Evolutionary conservation across 2,888 invertebrate genomes (phyloP).

Genomic region (Lasius fuliginosus): DNA sequence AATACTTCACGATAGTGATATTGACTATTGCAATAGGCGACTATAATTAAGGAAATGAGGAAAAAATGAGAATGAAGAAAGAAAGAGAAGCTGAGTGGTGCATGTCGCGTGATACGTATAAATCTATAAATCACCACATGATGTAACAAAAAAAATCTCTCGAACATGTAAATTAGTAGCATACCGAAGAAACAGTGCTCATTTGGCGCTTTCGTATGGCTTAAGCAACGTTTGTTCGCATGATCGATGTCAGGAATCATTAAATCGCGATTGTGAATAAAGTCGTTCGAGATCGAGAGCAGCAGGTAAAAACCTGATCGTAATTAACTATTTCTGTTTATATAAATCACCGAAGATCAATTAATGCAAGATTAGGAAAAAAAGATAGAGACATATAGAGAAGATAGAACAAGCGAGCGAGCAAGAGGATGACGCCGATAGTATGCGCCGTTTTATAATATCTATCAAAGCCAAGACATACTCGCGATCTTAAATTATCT

Average conservation of each 20-base stretch:
- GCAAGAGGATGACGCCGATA: conserved; percentile 43
- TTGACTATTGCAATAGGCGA: conserved; percentile 33
- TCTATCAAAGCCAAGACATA: conserved; percentile 56
- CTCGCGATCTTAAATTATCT: conserved; percentile 72
- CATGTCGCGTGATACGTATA: not conserved
- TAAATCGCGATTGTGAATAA: conserved; percentile 51
- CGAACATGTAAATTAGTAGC: conserved; percentile 45
- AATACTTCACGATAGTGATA: conserved; percentile 25
- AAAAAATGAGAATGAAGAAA: conserved; percentile 16
- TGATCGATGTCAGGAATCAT: conserved; percentile 46
- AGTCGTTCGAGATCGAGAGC: conserved; percentile 17
- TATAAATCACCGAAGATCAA: conserved; percentile 71
- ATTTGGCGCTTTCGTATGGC: not conserved
- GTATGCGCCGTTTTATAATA: conserved; percentile 71
- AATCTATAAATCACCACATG: conserved; percentile 35
- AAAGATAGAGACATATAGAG: not conserved
- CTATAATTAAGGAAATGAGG: conserved; percentile 38
- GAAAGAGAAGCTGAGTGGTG: not conserved
- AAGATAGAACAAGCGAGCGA: conserved; percentile 28
- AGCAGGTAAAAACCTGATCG: conserved; percentile 49
- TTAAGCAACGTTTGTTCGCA: conserved; percentile 27
- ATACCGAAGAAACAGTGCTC: conserved; percentile 38
- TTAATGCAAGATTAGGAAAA: conserved; percentile 58
- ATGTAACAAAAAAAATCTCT: conserved; percentile 28
- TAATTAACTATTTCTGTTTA: conserved; percentile 67